Evolutionary conservation across 2,888 invertebrate genomes (phyloP).

Genomic region (Drosophila acutilabella): DNA sequence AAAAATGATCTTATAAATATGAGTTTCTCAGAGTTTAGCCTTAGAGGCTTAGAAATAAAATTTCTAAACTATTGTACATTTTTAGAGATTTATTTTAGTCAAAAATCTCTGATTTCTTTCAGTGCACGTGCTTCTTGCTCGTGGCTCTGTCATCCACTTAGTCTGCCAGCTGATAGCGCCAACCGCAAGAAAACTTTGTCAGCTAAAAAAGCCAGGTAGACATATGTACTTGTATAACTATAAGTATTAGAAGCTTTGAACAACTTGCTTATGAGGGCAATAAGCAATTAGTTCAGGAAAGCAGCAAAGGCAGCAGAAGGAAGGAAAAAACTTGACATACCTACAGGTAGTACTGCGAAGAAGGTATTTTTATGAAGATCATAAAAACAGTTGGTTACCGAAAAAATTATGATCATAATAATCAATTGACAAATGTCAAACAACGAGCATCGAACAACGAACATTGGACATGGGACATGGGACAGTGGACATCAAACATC

Average conservation of each 20-base stretch:
- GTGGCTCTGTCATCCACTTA: slow-evolving; percentile 33
- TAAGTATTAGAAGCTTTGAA: slow-evolving; percentile 4
- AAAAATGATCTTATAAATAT: too few species aligned
- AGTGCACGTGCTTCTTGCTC: slow-evolving; percentile 46
- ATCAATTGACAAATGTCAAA: slow-evolving; percentile 61
- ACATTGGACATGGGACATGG: too few species aligned
- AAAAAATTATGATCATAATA: slow-evolving; percentile 52
- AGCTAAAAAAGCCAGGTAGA: slow-evolving; percentile 45
- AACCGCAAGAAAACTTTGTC: slow-evolving; percentile 35
- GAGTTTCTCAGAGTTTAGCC: too few species aligned
- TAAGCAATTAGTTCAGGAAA: slow-evolving; percentile 23
- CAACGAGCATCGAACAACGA: not conserved
- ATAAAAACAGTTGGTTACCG: slow-evolving; percentile 7
- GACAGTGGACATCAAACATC: too few species aligned
- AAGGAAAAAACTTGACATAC: slow-evolving; percentile 2
- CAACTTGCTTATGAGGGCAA: slow-evolving; percentile 15
- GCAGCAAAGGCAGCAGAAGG: not conserved
- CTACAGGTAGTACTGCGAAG: slow-evolving; percentile 2
- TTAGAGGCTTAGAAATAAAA: too few species aligned
- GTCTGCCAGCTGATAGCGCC: slow-evolving; percentile 42
- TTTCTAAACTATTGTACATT: too few species aligned
- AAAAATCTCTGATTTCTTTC: too few species aligned
- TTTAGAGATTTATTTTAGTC: too few species aligned
- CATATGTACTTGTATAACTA: not conserved
- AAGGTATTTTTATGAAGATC: slow-evolving; percentile 8